Percentiles rank a stretch among this genome's conserved stretches.
These are phyloP conservation scores for Oegoconia quadripuncta DNA, from an alignment of 2,888 invertebrate genomes.

Conservation along the genomic window DNA sequence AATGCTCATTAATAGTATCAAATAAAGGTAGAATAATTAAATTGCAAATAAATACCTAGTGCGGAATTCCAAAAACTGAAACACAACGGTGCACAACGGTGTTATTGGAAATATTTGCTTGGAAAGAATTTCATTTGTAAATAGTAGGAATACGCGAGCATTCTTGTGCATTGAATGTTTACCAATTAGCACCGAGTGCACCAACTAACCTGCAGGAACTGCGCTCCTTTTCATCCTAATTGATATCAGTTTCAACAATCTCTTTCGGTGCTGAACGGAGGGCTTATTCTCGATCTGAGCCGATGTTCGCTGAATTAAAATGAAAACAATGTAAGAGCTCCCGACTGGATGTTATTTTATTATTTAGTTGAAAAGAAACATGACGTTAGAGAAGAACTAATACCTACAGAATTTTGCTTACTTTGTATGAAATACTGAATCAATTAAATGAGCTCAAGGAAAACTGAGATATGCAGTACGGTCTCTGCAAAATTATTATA, in stretches of 20 bases:
- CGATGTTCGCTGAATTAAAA: conserved; percentile 22
- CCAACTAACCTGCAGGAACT: conserved; percentile 32
- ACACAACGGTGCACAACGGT: conserved; percentile 38
- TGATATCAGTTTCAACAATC: conserved; percentile 50
- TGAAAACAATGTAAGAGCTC: conserved; percentile 23
- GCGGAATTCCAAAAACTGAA: conserved; percentile 48
- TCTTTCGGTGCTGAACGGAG: conserved; percentile 28
- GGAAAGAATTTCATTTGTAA: conserved; percentile 71
- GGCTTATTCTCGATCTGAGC: conserved; percentile 21
- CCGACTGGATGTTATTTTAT: too few relatives aligned
- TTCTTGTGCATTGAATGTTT: conserved; percentile 55
- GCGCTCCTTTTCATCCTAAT: conserved; percentile 39
- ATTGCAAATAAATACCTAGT: conserved; percentile 61
- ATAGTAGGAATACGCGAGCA: conserved; percentile 45
- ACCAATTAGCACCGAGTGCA: conserved; percentile 53
- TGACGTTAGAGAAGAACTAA: too few relatives aligned
- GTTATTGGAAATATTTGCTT: conserved; percentile 59
- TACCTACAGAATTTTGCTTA: too few relatives aligned
- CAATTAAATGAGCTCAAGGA: too few relatives aligned
- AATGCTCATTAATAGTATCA: conserved; percentile 31
- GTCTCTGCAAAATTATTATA: too few relatives aligned
- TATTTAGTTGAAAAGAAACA: too few relatives aligned
- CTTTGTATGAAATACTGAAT: too few relatives aligned
- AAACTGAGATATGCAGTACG: too few relatives aligned
- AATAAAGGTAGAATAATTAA: conserved; percentile 58